Evolutionary conservation across 2,797 vertebrate genomes (phyloP), one percentile per base, ranked within the genome.

Genomic region (Lagodon rhomboides): DNA sequence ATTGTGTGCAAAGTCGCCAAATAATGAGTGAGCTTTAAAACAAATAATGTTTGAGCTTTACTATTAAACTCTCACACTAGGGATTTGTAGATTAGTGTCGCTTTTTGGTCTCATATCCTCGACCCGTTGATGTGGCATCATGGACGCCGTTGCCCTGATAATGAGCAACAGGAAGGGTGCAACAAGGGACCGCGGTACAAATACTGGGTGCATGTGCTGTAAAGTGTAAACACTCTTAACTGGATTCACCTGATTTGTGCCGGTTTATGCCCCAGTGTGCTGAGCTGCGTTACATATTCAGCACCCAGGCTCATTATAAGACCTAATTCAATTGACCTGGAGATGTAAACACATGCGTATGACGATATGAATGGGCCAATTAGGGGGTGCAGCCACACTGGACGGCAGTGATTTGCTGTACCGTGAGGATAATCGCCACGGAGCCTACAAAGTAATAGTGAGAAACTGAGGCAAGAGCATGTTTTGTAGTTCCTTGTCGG

Each of bases 231-330:
- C 84, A 82, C 78, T 92, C 70, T 58, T 90, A 87, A 92, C 91
- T 82, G 85, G 80, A 92, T 92, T 92, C 89, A 93, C 91, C 91
- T 92, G 93, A 94, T 94, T 94, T 92, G 89, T 86, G 89, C 85
- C 89, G 30, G 84, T 91, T 92, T 85, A 87, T 90, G 92, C 89
- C 87, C 85, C 80, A 61, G 27, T 89, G 89, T 90, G 85, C 85
- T 82, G 82, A 80, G 80, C 58, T n/a, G 47, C 10, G 38, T 82
- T 82, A 75, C 81, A 78, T 87, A 79, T 87, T 78, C 87, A 76
- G 84, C 74, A 86, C 71, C 84, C 82, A 20, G 77, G 74, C 90
- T 93, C 89, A 85, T 93, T 90, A 90, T 88, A 75, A 70, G 66
- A 44, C 63, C 76, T 90, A 87, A 89, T 89, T 85, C 86, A 87